A percentile compares a stretch with the other conserved stretches of the same genome.
Evolutionary conservation across 2,113 vertebrate species (phyloP).

Genomic region (Neopipo cinnamomea): DNA sequence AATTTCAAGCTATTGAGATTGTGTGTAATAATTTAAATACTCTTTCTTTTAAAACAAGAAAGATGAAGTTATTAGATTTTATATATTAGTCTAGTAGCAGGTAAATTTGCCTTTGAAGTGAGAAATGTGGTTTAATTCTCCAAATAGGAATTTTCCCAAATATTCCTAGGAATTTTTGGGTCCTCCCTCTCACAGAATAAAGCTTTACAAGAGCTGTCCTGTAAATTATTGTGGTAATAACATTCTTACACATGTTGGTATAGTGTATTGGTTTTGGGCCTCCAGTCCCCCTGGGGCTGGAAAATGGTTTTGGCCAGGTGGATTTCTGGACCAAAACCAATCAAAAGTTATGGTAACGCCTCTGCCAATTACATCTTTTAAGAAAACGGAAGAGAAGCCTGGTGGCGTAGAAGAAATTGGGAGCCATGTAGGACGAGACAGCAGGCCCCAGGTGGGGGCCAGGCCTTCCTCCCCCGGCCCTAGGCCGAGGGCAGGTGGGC

Average conservation of each 20-base stretch:
- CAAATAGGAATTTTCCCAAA: neutral
- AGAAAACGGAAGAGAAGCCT: no score
- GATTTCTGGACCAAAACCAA: no score
- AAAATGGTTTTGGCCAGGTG: no score
- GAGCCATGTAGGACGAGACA: no score
- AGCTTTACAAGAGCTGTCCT: neutral
- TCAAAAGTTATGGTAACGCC: no score
- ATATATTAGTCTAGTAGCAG: neutral
- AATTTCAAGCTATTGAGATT: neutral
- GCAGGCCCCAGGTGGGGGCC: no score
- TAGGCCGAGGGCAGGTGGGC: no score
- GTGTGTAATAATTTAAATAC: neutral
- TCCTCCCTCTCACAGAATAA: neutral
- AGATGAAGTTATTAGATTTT: neutral
- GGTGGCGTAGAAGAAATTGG: no score
- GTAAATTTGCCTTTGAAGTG: neutral
- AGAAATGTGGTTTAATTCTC: neutral
- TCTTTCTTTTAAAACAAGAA: neutral
- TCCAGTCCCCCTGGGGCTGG: no score
- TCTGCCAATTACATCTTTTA: no score
- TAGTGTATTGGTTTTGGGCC: no score
- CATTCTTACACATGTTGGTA: neutral
- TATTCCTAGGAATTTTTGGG: neutral
- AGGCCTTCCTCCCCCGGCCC: no score
- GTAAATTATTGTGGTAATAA: neutral